Conservation (phyloP, 2,113 vertebrate genomes). For the Chaetops frenatus region DNA sequence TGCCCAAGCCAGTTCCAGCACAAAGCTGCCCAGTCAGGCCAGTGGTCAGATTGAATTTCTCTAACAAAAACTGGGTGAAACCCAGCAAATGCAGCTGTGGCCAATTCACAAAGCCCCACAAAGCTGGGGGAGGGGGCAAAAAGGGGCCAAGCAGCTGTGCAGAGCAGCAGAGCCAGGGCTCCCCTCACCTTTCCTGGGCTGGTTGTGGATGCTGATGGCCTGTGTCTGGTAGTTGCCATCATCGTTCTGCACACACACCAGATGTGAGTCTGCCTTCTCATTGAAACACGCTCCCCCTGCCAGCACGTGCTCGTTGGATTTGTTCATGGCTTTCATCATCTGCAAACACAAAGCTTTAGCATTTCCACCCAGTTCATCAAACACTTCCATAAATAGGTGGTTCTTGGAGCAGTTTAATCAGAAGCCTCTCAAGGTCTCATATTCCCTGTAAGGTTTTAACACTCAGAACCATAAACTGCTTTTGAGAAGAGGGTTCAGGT, state of each 20-base stretch:
- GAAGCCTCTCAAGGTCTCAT: background rate
- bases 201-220: constrained; percentile 98
- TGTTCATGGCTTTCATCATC: constrained; percentile 99
- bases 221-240: constrained; percentile 99
- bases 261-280: constrained; percentile 91
- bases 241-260: constrained; percentile 97
- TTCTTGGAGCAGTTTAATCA: background rate
- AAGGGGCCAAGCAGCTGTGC: background rate
- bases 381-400: background rate
- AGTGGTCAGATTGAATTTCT: background rate
- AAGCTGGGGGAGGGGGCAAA: background rate
- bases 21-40: background rate
- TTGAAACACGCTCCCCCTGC: constrained; percentile 96
- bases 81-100: background rate
- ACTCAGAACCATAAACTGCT: background rate
- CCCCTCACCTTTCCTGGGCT: constrained; percentile 87
- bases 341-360: constrained; percentile 57
- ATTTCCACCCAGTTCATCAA: background rate
- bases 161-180: background rate
- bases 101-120: background rate
- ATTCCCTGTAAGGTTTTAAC: background rate
- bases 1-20: background rate
- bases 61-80: background rate
- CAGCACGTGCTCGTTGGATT: constrained; percentile 97
- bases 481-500: background rate